A percentile compares a stretch with the other conserved stretches of the same genome.
phyloP scores from a whole-genome alignment of 1,140 invertebrate genomes.

The Magallana ariakensis region DNA sequence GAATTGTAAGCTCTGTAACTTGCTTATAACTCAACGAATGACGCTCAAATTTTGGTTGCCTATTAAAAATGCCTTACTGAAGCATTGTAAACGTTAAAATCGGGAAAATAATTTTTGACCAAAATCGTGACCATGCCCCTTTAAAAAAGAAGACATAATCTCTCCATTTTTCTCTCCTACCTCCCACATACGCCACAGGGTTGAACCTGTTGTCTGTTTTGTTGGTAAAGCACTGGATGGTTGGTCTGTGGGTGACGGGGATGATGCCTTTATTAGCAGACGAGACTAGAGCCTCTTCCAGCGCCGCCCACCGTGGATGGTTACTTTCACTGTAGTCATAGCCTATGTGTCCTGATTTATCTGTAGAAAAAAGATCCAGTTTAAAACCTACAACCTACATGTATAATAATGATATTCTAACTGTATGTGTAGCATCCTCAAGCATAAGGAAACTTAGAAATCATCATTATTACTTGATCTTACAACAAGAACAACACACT shows the following conservation, averaged over 20 bases:
- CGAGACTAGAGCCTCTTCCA: conserved; percentile 89
- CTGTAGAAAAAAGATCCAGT: neutral
- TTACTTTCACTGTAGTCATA: conserved; percentile 75
- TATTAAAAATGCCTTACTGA: no score
- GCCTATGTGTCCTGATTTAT: conserved; percentile 54
- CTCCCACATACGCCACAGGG: conserved; percentile 87
- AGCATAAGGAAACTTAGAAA: neutral
- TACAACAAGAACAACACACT: no score
- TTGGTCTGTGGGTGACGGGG: conserved; percentile 89
- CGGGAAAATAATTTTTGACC: no score
- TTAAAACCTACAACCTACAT: neutral
- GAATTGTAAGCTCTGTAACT: no score
- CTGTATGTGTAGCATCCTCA: neutral
- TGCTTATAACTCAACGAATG: no score
- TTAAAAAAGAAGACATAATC: no score
- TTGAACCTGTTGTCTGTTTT: conserved; percentile 84
- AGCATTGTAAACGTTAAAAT: no score
- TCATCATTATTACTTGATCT: no score
- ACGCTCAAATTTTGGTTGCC: no score
- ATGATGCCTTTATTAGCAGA: conserved; percentile 85
- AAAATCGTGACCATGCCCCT: no score
- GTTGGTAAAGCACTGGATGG: conserved; percentile 84
- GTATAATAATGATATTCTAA: neutral
- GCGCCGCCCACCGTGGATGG: conserved; percentile 82
- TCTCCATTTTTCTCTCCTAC: conserved; percentile 72